phyloP scores from a whole-genome alignment of 2,888 invertebrate species.

The Prionchulus punctatus region DNA sequence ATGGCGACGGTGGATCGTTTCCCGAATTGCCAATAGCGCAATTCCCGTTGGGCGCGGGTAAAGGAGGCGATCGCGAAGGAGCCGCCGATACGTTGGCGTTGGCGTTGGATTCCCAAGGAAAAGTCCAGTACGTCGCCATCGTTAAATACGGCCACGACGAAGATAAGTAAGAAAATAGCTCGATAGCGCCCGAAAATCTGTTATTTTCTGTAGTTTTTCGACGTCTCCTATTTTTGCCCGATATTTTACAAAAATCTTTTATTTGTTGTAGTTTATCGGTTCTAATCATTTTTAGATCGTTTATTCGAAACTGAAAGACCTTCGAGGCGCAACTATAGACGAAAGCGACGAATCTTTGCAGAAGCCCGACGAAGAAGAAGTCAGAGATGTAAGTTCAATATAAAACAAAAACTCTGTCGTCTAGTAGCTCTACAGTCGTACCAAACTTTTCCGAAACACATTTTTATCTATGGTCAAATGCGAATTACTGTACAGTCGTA shows the following conservation, averaged over 20 bases:
- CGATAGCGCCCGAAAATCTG: too few relatives aligned
- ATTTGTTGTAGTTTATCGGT: too few relatives aligned
- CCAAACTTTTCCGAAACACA: too few relatives aligned
- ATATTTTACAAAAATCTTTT: too few relatives aligned
- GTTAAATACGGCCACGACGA: slow-evolving; percentile 83
- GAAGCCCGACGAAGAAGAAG: slow-evolving; percentile 67
- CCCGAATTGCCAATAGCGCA: slow-evolving; percentile 94
- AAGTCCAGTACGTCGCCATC: slow-evolving; percentile 85
- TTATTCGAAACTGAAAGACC: slow-evolving; percentile 77
- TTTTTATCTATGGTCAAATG: too few relatives aligned
- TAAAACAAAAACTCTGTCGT: slow-evolving; percentile 12
- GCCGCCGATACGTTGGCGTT: slow-evolving; percentile 17
- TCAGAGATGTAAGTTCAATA: slow-evolving; percentile 46
- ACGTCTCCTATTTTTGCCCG: too few relatives aligned
- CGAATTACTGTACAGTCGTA: too few relatives aligned
- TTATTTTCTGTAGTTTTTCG: too few relatives aligned
- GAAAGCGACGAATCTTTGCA: slow-evolving; percentile 74
- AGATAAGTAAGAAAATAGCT: too few relatives aligned
- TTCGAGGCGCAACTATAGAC: slow-evolving; percentile 72
- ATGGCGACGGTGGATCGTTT: slow-evolving; percentile 86
- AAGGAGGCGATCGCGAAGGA: slow-evolving; percentile 35
- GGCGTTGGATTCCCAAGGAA: slow-evolving; percentile 64
- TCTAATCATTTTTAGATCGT: slow-evolving; percentile 49
- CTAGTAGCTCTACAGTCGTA: too few relatives aligned
- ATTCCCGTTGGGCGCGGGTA: slow-evolving; percentile 80